phyloP scores from a whole-genome alignment of 2,888 invertebrate genomes.

The Tribolium freemani region DNA sequence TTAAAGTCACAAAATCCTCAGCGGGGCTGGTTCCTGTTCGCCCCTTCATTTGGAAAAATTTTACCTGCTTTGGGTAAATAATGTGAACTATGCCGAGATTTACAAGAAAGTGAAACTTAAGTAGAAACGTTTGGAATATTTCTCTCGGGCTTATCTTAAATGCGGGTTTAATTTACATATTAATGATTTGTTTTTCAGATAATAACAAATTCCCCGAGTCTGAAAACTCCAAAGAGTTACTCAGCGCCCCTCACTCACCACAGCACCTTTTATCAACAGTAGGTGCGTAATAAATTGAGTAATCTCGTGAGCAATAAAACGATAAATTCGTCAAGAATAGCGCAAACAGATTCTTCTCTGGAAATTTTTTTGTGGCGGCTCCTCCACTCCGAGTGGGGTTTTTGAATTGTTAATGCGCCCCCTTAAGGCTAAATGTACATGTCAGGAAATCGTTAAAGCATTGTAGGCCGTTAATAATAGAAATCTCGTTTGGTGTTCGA shows the following conservation, averaged over 20 bases:
- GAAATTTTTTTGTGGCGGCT: slow-evolving; percentile 15
- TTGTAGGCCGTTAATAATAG: slow-evolving; percentile 49
- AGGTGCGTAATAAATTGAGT: slow-evolving; percentile 35
- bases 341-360: slow-evolving; percentile 25
- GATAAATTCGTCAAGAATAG: slow-evolving; percentile 31
- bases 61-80: slow-evolving; percentile 46
- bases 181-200: slow-evolving; percentile 43
- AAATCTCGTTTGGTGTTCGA: slow-evolving; percentile 51
- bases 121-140: slow-evolving; percentile 37
- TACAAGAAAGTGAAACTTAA: slow-evolving; percentile 42
- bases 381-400: slow-evolving; percentile 25
- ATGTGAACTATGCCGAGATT: slow-evolving; percentile 42
- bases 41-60: slow-evolving; percentile 37
- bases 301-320: slow-evolving; percentile 33
- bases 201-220: slow-evolving; percentile 40
- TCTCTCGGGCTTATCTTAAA: slow-evolving; percentile 37
- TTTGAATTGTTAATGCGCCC: slow-evolving; percentile 38
- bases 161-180: slow-evolving; percentile 41
- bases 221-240: slow-evolving; percentile 12
- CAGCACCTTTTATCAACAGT: slow-evolving; percentile 22
- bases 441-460: slow-evolving; percentile 54
- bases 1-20: slow-evolving; percentile 45
- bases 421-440: slow-evolving; percentile 54
- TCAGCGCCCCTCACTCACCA: slow-evolving; percentile 13
- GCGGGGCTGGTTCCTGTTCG: slow-evolving; percentile 6